Evolutionary conservation across 2,797 vertebrate genomes (phyloP).

Genomic region (Alca torda): DNA sequence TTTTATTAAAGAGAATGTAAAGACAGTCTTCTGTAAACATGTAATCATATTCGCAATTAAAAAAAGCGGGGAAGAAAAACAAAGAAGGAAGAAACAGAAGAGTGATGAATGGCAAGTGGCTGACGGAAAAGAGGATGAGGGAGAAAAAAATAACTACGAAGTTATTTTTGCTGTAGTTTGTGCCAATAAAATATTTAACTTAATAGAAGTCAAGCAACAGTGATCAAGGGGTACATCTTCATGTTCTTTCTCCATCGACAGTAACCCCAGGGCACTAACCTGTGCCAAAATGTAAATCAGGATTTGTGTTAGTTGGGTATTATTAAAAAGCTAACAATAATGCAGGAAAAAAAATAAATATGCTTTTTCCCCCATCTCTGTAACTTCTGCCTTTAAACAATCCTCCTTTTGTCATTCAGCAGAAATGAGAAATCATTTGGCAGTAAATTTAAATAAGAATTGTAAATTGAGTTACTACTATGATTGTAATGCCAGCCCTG

Average conservation of each 20-base stretch:
- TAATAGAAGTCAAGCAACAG: neutral
- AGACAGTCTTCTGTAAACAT: slow-evolving; percentile 46
- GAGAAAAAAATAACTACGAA: neutral
- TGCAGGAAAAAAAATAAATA: neutral
- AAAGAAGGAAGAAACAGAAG: slow-evolving; percentile 54
- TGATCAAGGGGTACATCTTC: neutral
- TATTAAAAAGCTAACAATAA: neutral
- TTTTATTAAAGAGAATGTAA: neutral
- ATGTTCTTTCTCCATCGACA: neutral
- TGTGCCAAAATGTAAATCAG: neutral
- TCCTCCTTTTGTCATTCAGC: neutral
- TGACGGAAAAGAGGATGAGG: neutral
- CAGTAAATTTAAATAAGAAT: neutral
- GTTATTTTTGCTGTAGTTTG: neutral
- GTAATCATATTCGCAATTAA: slow-evolving; percentile 52
- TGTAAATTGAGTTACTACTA: neutral
- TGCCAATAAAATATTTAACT: neutral
- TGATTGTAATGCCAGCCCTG: neutral
- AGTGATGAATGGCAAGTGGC: slow-evolving; percentile 1
- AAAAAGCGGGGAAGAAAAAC: neutral
- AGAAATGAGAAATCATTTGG: neutral
- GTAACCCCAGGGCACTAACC: neutral
- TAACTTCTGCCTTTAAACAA: neutral
- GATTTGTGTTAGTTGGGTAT: neutral
- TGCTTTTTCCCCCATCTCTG: neutral